Percentiles rank a stretch among this genome's conserved stretches.
These are phyloP conservation scores for Florisuga fusca DNA, from an alignment of 2,797 vertebrate species.

Conservation along the genomic window DNA sequence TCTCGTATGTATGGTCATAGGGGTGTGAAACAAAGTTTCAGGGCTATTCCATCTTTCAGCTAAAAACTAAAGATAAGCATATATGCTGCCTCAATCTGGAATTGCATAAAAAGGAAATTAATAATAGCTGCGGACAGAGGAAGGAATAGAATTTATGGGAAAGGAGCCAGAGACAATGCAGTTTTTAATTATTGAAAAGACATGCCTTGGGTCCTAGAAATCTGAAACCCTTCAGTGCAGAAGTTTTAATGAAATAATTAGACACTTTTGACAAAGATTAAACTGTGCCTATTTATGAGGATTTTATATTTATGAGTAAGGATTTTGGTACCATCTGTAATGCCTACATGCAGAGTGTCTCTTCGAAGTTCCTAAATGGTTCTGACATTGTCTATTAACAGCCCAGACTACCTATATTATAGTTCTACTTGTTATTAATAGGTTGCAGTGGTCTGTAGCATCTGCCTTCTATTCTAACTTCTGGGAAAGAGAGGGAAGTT, in stretches of 20 bases:
- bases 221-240: not conserved
- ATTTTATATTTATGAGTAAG: not conserved
- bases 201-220: not conserved
- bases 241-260: conserved; percentile 10
- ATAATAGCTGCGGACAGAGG: not conserved
- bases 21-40: not conserved
- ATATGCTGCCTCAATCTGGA: not conserved
- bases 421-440: not conserved
- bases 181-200: not conserved
- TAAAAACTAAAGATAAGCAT: not conserved
- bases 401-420: not conserved
- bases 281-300: not conserved
- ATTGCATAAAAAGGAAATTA: not conserved
- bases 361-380: not conserved
- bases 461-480: not conserved
- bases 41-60: not conserved
- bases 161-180: not conserved
- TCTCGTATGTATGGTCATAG: not conserved
- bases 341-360: not conserved
- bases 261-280: not conserved
- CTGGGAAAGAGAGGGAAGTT: not conserved
- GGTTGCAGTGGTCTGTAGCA: not conserved
- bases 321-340: not conserved
- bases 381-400: not conserved
- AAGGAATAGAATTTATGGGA: not conserved